A percentile compares a stretch with the other conserved stretches of the same genome.
These are phyloP conservation scores for Lepas anatifera DNA, from an alignment of 2,888 invertebrate genomes.

Conservation along the genomic window DNA sequence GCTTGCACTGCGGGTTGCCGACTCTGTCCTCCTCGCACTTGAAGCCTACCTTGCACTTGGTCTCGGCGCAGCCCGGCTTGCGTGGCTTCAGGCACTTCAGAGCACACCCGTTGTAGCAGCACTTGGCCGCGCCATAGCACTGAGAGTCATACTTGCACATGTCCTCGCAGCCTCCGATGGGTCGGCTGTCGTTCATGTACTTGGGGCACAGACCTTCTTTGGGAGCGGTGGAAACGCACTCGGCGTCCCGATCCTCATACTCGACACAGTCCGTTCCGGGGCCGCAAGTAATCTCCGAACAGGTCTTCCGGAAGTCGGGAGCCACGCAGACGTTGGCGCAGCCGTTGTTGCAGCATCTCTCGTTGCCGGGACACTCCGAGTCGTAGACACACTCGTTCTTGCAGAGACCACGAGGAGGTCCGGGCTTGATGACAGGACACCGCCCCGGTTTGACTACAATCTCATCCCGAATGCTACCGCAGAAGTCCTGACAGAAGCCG, in stretches of 20 bases:
- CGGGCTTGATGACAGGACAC: background rate
- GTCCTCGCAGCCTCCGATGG: background rate
- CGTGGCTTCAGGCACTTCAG: background rate
- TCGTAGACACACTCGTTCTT: constrained; percentile 6
- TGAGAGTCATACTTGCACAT: background rate
- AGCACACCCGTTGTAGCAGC: constrained; percentile 4
- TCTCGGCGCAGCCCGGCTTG: background rate
- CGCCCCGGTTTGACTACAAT: background rate
- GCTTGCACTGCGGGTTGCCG: background rate
- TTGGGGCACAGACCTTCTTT: background rate
- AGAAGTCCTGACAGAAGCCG: background rate
- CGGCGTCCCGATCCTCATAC: background rate
- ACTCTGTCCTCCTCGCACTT: background rate
- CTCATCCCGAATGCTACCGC: background rate
- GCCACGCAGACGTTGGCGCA: background rate
- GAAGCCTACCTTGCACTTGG: constrained; percentile 9
- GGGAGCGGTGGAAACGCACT: background rate
- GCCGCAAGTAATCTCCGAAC: background rate
- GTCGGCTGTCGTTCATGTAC: constrained; percentile 1
- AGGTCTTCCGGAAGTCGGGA: background rate
- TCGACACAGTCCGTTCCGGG: background rate
- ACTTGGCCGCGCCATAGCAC: background rate
- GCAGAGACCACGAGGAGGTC: background rate
- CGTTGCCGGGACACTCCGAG: background rate
- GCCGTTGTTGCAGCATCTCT: constrained; percentile 1